Percentiles rank a stretch among this genome's conserved stretches.
Conservation (phyloP, 2,797 vertebrate genomes). For the Psittacula echo region DNA sequence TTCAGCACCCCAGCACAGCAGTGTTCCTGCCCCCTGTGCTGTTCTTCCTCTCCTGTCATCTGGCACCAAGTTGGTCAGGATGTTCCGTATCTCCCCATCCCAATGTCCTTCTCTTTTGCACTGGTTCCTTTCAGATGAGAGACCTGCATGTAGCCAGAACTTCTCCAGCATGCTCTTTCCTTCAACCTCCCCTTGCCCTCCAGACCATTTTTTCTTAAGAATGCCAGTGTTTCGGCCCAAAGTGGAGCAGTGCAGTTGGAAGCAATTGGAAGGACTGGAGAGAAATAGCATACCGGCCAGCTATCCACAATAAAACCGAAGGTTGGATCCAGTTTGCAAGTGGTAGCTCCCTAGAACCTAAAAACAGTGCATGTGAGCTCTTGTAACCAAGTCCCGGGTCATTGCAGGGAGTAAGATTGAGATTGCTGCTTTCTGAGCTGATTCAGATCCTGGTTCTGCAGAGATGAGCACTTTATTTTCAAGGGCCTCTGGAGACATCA, state of each 20-base stretch:
- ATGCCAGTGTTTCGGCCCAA: neutral
- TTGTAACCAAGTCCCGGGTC: neutral
- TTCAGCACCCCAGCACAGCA: neutral
- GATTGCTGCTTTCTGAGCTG: neutral
- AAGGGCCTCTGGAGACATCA: neutral
- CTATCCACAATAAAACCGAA: neutral
- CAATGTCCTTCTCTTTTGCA: neutral
- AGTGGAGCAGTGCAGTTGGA: neutral
- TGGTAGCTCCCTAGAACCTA: neutral
- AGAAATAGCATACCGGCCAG: neutral
- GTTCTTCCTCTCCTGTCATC: neutral
- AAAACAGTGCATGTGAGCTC: neutral
- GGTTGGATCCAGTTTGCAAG: neutral
- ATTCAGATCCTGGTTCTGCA: neutral
- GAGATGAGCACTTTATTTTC: neutral
- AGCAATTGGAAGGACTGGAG: neutral
- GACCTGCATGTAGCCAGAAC: neutral
- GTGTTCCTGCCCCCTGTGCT: neutral
- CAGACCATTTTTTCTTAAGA: neutral
- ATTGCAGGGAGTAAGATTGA: neutral
- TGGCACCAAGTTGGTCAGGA: neutral
- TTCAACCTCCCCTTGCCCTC: neutral
- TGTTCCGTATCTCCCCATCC: neutral
- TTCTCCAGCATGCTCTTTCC: neutral
- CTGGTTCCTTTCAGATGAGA: neutral